phyloP scores from a whole-genome alignment of 2,797 vertebrate species.

The Epinephelus coioides region DNA sequence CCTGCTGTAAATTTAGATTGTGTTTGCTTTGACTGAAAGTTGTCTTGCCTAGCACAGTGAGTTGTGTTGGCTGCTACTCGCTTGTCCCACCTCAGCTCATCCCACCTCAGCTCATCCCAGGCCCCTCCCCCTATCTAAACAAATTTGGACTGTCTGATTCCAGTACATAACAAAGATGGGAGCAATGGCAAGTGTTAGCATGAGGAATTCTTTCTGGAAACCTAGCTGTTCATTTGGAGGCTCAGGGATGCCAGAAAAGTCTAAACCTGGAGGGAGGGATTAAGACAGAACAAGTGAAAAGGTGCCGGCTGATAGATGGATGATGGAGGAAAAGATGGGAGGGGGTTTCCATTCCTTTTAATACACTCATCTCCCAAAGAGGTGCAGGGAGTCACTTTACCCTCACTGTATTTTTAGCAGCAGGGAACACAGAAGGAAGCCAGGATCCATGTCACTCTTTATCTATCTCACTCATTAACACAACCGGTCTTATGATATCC shows the following conservation, averaged over 20 bases:
- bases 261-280: conserved; percentile 52
- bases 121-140: neutral
- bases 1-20: neutral
- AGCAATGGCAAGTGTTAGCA: neutral
- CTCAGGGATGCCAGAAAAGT: neutral
- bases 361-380: conserved; percentile 65
- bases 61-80: neutral
- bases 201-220: conserved; percentile 11
- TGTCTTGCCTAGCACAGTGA: neutral
- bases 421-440: conserved; percentile 50
- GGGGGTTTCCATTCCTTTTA: conserved; percentile 66
- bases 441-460: conserved; percentile 38
- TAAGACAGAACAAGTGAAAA: conserved; percentile 57
- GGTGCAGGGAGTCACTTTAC: conserved; percentile 70
- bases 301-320: conserved; percentile 49
- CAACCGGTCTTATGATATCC: neutral
- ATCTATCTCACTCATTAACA: conserved; percentile 27
- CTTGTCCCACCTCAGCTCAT: conserved; percentile 5
- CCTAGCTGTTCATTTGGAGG: neutral
- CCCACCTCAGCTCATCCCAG: neutral
- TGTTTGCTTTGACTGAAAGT: neutral
- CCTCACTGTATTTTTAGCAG: conserved; percentile 68
- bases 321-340: conserved; percentile 40
- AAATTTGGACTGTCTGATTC: neutral
- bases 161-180: conserved; percentile 20